A percentile compares a stretch with the other conserved stretches of the same genome.
Conservation (phyloP, 2,797 vertebrate species). For the Varecia variegata region DNA sequence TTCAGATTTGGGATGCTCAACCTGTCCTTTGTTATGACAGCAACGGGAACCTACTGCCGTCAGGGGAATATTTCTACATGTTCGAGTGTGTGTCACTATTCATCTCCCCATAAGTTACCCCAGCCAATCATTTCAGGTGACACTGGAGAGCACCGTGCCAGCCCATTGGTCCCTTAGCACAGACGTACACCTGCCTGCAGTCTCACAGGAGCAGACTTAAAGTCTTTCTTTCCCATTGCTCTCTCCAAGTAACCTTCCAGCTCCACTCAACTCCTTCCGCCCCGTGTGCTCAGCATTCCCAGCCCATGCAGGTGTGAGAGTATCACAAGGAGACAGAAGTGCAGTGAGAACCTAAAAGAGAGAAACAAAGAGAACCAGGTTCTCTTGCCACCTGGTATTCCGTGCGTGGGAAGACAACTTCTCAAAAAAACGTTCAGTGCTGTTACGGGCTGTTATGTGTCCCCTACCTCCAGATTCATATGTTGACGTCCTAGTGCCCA, state of each 20-base stretch:
- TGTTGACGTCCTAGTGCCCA: fast-evolving
- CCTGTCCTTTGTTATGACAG: fast-evolving
- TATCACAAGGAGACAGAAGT: background rate
- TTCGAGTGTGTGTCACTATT: fast-evolving
- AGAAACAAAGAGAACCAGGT: background rate
- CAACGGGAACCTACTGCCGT: fast-evolving
- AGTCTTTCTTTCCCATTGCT: background rate
- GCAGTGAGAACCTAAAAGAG: background rate
- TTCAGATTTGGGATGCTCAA: background rate
- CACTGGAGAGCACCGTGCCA: fast-evolving
- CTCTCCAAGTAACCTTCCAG: background rate
- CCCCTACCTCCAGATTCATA: background rate
- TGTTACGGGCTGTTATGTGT: fast-evolving
- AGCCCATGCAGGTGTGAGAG: background rate
- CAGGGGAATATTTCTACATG: background rate
- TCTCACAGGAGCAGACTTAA: background rate
- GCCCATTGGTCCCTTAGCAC: background rate
- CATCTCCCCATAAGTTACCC: background rate
- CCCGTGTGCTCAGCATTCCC: background rate
- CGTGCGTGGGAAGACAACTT: background rate
- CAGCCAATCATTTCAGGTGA: background rate
- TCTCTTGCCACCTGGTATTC: background rate
- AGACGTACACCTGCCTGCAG: background rate
- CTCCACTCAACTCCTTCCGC: too few species aligned
- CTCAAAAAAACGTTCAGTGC: background rate